A percentile compares a stretch with the other conserved stretches of the same genome.
phyloP scores from a whole-genome alignment of 92 coral and sea anemone genomes.

The Epizoanthus fatuus region DNA sequence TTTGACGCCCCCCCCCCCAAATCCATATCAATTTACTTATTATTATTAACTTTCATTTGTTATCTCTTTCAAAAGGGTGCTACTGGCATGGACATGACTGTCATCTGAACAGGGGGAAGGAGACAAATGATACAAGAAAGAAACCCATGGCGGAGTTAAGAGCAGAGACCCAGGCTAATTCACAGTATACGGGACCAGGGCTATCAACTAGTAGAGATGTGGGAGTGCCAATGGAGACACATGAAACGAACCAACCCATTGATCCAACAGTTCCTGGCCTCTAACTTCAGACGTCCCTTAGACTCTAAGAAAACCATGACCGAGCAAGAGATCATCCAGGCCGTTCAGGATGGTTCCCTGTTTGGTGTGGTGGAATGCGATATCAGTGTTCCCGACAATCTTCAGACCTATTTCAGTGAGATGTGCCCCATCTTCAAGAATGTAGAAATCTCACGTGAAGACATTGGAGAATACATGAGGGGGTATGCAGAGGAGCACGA shows the following conservation, averaged over 20 bases:
- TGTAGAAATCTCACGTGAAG: too few species aligned
- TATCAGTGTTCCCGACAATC: too few species aligned
- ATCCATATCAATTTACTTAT: too few species aligned
- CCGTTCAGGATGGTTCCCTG: neutral
- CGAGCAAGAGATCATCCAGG: neutral
- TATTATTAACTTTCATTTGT: too few species aligned
- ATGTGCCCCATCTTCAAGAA: too few species aligned
- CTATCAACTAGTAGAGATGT: conserved; percentile 46
- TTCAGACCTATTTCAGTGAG: too few species aligned
- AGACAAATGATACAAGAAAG: conserved; percentile 27
- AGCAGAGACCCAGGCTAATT: conserved; percentile 33
- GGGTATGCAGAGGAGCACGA: too few species aligned
- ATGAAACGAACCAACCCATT: too few species aligned
- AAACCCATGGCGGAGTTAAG: conserved; percentile 33
- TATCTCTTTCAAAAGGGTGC: too few species aligned
- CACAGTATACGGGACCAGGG: conserved; percentile 36
- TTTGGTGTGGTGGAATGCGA: neutral
- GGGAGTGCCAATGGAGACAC: conserved; percentile 56
- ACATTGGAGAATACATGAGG: too few species aligned
- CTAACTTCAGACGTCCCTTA: neutral
- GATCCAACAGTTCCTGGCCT: neutral
- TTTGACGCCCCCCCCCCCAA: too few species aligned
- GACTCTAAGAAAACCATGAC: neutral
- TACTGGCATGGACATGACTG: neutral
- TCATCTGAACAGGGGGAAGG: conserved; percentile 32